Conservation (phyloP, 2,113 vertebrate genomes). For the Daboia siamensis region DNA sequence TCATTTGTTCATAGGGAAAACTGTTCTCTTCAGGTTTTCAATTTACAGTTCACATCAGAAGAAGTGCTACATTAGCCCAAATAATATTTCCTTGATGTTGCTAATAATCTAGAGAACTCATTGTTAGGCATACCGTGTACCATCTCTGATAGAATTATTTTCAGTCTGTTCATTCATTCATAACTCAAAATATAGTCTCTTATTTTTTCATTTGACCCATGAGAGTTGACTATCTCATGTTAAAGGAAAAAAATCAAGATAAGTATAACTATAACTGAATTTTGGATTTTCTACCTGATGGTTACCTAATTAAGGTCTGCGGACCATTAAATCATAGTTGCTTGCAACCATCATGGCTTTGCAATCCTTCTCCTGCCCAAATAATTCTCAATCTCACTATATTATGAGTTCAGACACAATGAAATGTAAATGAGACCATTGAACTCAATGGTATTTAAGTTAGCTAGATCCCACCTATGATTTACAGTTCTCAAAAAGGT, state of each 20-base stretch:
- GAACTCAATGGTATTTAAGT: not conserved
- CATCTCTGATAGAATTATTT: not conserved
- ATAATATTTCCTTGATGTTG: not conserved
- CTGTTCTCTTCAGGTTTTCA: not conserved
- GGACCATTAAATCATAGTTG: not conserved
- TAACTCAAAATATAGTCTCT: not conserved
- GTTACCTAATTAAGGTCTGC: not conserved
- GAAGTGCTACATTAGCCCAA: not conserved
- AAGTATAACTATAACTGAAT: not conserved
- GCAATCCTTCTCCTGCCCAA: not conserved
- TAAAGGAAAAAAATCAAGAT: not conserved
- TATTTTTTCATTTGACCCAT: not conserved
- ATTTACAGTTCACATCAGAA: not conserved
- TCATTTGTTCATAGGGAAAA: not conserved
- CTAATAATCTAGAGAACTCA: not conserved
- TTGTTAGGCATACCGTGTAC: not conserved
- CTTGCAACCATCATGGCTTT: not conserved
- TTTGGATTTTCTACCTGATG: not conserved
- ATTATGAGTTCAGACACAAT: not conserved
- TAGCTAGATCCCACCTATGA: not conserved
- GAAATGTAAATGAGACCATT: not conserved
- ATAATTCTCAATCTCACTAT: not conserved
- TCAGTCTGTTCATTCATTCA: not conserved
- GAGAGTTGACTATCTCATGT: not conserved
- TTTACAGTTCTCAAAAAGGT: not conserved